Percentiles rank a stretch among this genome's conserved stretches.
Evolutionary conservation across 1,140 invertebrate species (phyloP).

Genomic region (Drosophila bocki): DNA sequence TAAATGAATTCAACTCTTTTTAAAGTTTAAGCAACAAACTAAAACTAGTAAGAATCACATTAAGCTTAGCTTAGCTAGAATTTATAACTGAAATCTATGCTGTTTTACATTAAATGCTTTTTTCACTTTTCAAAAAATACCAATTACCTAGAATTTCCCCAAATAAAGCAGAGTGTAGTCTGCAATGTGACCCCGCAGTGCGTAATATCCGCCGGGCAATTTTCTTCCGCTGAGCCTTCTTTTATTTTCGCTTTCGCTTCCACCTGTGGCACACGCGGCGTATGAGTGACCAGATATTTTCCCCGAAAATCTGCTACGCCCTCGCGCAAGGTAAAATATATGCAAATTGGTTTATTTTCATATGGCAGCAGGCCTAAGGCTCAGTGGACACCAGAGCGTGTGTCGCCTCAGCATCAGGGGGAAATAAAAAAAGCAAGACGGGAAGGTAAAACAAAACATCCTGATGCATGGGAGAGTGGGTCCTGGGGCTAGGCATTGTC

Average conservation of each 20-base stretch:
- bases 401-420: slow-evolving; percentile 34
- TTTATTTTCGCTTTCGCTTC: slow-evolving; percentile 10
- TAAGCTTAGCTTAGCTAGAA: no score
- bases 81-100: background rate
- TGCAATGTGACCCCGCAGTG: slow-evolving; percentile 7
- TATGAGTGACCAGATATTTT: slow-evolving; percentile 58
- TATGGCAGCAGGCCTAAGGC: slow-evolving; percentile 49
- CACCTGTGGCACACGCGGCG: slow-evolving; percentile 69
- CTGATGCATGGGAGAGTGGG: slow-evolving; percentile 8
- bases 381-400: slow-evolving; percentile 42
- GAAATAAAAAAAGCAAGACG: slow-evolving; percentile 2
- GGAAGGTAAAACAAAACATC: slow-evolving; percentile 37
- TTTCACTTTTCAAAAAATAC: background rate
- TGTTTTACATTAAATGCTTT: background rate
- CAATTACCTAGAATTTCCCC: no score
- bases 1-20: background rate
- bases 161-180: background rate
- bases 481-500: slow-evolving; percentile 28
- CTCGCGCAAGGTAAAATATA: slow-evolving; percentile 62
- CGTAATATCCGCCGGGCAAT: slow-evolving; percentile 65
- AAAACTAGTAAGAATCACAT: background rate
- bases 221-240: slow-evolving; percentile 15
- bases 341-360: slow-evolving; percentile 81
- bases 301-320: slow-evolving; percentile 37
- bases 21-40: background rate